A percentile compares a stretch with the other conserved stretches of the same genome.
Conservation (phyloP, 1,140 invertebrate genomes). For the Galleria mellonella region DNA sequence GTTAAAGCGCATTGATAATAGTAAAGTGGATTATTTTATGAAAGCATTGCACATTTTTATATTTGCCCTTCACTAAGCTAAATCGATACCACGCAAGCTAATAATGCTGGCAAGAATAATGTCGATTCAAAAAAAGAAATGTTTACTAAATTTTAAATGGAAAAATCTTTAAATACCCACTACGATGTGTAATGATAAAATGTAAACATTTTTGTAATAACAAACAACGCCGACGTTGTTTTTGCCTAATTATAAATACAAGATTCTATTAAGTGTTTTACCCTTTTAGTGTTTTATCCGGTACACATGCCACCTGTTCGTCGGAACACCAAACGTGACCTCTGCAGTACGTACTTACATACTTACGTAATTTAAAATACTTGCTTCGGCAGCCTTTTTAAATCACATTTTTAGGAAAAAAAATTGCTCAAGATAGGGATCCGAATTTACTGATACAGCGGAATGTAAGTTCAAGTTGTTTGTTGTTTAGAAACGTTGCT, state of each 20-base stretch:
- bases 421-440: conserved; percentile 55
- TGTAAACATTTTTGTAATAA: conserved; percentile 4
- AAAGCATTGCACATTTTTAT: conserved; percentile 30
- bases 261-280: conserved; percentile 21
- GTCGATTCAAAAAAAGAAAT: conserved; percentile 14
- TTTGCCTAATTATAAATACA: conserved; percentile 9
- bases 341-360: too few relatives aligned
- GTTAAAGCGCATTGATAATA: conserved; percentile 26
- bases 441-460: conserved; percentile 61
- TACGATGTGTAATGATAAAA: neutral
- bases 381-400: conserved; percentile 26
- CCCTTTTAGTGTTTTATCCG: conserved; percentile 23
- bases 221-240: conserved; percentile 13
- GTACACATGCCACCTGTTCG: conserved; percentile 20
- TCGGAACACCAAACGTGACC: conserved; percentile 11
- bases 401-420: conserved; percentile 53
- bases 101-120: conserved; percentile 4
- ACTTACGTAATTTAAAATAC: neutral
- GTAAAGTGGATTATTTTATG: conserved; percentile 32
- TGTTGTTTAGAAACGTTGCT: conserved; percentile 21
- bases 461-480: conserved; percentile 50
- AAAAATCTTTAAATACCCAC: conserved; percentile 27
- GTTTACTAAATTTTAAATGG: conserved; percentile 24
- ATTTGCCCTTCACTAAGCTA: neutral
- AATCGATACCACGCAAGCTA: conserved; percentile 16